Conservation (phyloP, 2,797 vertebrate species). For the Ammospiza maritima region DNA sequence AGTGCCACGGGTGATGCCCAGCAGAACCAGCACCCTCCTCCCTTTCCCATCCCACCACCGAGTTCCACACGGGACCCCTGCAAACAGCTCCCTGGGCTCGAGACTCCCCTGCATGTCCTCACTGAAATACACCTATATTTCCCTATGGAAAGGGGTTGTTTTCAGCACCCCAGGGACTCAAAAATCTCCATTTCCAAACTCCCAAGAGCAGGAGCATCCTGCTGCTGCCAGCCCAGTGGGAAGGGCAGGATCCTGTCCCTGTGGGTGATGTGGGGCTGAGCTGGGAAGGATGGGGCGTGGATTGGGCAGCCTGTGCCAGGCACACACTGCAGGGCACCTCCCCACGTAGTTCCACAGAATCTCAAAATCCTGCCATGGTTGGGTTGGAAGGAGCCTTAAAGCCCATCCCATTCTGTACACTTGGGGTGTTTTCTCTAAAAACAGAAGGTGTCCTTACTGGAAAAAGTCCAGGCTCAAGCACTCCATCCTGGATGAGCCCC, state of each 20-base stretch:
- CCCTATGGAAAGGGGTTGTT: neutral
- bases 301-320: neutral
- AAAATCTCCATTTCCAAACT: neutral
- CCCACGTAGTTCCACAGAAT: fast-evolving
- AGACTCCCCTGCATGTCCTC: fast-evolving
- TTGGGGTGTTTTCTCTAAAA: neutral
- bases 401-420: neutral
- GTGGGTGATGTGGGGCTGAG: neutral
- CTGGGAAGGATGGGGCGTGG: neutral
- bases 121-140: fast-evolving
- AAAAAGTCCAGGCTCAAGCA: neutral
- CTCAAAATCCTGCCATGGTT: neutral
- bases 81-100: neutral
- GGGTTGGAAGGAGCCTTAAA: neutral
- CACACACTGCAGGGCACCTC: neutral
- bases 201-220: neutral
- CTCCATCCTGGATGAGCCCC: neutral
- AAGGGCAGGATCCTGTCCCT: fast-evolving
- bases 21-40: neutral
- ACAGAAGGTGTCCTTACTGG: fast-evolving
- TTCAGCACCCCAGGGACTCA: neutral
- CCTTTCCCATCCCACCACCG: neutral
- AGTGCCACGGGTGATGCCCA: fast-evolving
- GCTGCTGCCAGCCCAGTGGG: neutral
- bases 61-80: neutral